phyloP scores from a whole-genome alignment of 2,888 invertebrate genomes.

The Cetonia aurata region DNA sequence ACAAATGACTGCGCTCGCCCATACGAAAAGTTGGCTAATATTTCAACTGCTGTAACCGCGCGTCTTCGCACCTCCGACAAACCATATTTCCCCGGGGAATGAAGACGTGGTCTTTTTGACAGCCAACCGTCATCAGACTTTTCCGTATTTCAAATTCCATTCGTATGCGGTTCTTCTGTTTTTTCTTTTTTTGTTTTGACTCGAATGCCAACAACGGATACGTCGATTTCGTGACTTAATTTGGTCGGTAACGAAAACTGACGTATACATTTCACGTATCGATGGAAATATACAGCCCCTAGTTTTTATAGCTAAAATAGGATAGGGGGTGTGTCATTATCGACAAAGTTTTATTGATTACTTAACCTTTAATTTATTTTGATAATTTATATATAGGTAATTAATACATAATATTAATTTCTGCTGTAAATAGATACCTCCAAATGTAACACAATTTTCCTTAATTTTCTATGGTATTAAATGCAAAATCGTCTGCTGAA shows the following conservation, averaged over 20 bases:
- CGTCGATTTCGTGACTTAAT: conserved; percentile 42
- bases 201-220: background rate
- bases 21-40: conserved; percentile 69
- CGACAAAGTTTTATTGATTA: no score
- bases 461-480: no score
- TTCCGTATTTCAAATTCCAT: conserved; percentile 24
- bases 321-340: no score
- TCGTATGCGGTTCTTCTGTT: background rate
- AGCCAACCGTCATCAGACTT: conserved; percentile 38
- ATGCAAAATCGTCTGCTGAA: no score
- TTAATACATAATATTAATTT: no score
- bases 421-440: no score
- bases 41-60: conserved; percentile 58
- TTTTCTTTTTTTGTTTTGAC: background rate
- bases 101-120: conserved; percentile 45
- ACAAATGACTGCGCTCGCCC: conserved; percentile 68
- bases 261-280: conserved; percentile 11
- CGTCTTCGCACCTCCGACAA: conserved; percentile 50
- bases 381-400: no score
- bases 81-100: conserved; percentile 65
- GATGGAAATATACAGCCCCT: background rate
- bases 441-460: no score
- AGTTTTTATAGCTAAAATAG: no score
- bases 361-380: no score
- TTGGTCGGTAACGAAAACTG: conserved; percentile 23